Evolutionary conservation across 2,888 invertebrate species (phyloP), one percentile per base, ranked within the genome.

Genomic region (Sarcophaga variegata): DNA sequence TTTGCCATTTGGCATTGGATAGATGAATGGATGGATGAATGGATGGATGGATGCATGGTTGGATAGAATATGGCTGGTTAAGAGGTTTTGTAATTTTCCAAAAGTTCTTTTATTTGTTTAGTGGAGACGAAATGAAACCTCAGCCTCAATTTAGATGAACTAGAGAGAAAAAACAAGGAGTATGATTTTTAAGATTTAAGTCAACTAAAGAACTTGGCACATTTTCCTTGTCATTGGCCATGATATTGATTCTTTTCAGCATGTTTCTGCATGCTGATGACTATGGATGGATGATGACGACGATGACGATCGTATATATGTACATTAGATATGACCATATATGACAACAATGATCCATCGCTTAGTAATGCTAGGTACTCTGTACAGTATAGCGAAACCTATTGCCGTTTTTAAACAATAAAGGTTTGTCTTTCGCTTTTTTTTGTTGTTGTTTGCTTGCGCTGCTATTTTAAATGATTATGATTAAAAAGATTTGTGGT

Each of bases 401-500:
- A 78, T 79, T 71, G 64, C 20, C 70, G 66, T 75, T 81, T 49
- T 60, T 49, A 79, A 74, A 63, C 84, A 87, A 87, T 87, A 87
- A 81, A 87, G 83, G 72, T 81, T 86, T 81, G 75, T 76, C 75
- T 85, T 75, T 54, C 14, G 11, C 14, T 37, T 6, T 37, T 1
- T 37, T 2, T 37, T 37, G 1, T 37, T 10, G 2, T 37, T 37
- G 37, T 37, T 67, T 80, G 77, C 2, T 72, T 22, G 12, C 62
- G 74, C 78, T 59, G 74, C 64, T 84, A 84, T 82, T 87, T 88
- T 79, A 84, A 83, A 87, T 88, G 85, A 84, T 85, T 88, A 84
- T 82, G 87, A 87, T 87, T 87, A 87, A 81, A 75, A 84, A 87
- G 87, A 87, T 87, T 85, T 88, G 88, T 85, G 77, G 84, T 82